Percentiles rank a stretch among this genome's conserved stretches.
Conservation (phyloP, 2,113 vertebrate species). For the Philantomba maxwellii region DNA sequence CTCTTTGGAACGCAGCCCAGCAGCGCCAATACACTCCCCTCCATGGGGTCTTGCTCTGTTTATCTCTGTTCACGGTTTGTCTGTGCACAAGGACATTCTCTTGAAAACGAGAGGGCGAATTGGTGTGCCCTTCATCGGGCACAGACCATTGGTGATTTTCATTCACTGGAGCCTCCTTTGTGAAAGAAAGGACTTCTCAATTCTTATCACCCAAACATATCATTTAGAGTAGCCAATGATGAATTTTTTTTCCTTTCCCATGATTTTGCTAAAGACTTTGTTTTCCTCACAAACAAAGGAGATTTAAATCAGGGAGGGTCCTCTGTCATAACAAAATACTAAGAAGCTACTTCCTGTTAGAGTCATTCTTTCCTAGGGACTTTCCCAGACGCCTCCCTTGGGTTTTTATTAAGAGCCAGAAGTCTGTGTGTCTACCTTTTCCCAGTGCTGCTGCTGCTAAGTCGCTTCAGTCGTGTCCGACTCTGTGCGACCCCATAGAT, state of each 20-base stretch:
- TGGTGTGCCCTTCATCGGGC: neutral
- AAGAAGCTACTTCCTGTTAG: neutral
- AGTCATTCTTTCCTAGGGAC: neutral
- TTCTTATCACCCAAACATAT: neutral
- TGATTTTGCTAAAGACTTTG: neutral
- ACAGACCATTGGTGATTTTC: neutral
- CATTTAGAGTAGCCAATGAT: neutral
- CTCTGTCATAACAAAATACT: neutral
- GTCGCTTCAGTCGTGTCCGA: no score
- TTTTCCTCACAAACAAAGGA: neutral
- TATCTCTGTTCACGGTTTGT: neutral
- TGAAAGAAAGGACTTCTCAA: neutral
- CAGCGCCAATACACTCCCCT: rapidly evolving
- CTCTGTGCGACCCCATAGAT: no score
- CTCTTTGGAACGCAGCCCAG: neutral
- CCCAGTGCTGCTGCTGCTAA: no score
- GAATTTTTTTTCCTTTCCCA: neutral
- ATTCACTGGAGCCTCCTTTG: no score
- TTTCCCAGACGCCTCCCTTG: neutral
- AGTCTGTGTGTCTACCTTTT: neutral
- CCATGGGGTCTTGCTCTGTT: rapidly evolving
- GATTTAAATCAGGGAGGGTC: neutral
- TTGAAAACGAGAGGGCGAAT: neutral
- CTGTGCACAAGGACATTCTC: rapidly evolving
- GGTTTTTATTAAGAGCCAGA: neutral